These are phyloP conservation scores for Zaprionus camerounensis DNA, from an alignment of 1,140 invertebrate species.

Conservation along the genomic window DNA sequence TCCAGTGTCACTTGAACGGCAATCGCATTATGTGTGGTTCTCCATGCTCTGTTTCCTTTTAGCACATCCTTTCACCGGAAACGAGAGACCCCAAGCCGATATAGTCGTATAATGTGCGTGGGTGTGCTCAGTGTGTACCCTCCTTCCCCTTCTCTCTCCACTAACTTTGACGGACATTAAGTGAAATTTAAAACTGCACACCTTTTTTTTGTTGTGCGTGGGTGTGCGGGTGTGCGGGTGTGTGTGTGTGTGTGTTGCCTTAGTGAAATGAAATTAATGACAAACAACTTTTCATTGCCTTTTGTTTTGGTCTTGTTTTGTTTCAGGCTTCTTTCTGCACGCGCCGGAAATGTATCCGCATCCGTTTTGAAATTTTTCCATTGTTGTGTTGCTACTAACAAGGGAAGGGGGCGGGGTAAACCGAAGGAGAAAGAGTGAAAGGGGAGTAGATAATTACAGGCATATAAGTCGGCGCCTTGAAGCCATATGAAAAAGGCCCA, in stretches of 20 bases:
- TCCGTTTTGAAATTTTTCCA: conserved; percentile 73
- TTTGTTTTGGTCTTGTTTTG: conserved; percentile 6
- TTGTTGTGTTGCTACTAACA: conserved; percentile 37
- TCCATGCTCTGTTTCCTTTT: background rate
- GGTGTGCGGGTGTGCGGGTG: conserved; percentile 13
- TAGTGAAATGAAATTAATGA: conserved; percentile 75
- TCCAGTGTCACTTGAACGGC: conserved; percentile 4
- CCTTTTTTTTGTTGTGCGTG: conserved; percentile 30
- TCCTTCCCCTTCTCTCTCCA: background rate
- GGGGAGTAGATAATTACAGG: conserved; percentile 31
- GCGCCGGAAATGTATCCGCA: conserved; percentile 75
- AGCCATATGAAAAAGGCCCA: conserved; percentile 25
- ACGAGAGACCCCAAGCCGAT: background rate
- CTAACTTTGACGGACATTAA: conserved; percentile 30
- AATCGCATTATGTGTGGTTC: conserved; percentile 7
- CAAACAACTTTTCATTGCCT: conserved; percentile 77
- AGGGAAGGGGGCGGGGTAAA: background rate
- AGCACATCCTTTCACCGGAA: background rate
- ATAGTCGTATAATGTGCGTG: background rate
- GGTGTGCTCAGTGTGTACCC: background rate
- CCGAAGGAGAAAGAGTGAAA: background rate
- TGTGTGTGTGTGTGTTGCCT: conserved; percentile 25
- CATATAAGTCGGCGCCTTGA: conserved; percentile 40
- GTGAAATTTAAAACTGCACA: conserved; percentile 72
- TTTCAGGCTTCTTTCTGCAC: conserved; percentile 49